Conservation (phyloP, 2,888 invertebrate genomes). For the Himalopsyche anomala region DNA sequence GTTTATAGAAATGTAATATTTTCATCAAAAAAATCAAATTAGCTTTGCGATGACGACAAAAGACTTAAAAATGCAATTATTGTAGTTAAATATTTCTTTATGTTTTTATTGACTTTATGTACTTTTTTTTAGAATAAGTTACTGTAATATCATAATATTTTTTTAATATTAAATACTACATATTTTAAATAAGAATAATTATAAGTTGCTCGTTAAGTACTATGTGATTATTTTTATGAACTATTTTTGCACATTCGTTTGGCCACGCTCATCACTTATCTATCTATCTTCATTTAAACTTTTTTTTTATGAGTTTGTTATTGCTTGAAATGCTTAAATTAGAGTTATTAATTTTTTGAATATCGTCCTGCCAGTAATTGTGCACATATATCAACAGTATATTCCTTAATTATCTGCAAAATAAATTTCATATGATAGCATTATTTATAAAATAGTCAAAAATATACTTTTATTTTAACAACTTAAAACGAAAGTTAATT, state of each 20-base stretch:
- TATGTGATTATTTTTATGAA: conserved; percentile 49
- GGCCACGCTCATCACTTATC: conserved; percentile 62
- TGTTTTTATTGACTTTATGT: background rate
- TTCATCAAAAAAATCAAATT: too few relatives aligned
- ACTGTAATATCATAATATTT: background rate
- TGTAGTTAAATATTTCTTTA: conserved; percentile 26
- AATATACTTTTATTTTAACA: background rate
- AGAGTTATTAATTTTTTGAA: conserved; percentile 46
- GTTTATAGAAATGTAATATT: too few relatives aligned
- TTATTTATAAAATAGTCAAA: background rate
- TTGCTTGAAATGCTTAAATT: conserved; percentile 26
- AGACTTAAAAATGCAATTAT: conserved; percentile 34
- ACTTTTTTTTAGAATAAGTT: background rate
- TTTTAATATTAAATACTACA: background rate
- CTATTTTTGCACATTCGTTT: conserved; percentile 49
- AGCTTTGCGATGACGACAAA: background rate
- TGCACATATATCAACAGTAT: background rate
- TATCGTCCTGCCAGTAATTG: conserved; percentile 66
- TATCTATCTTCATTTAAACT: conserved; percentile 54
- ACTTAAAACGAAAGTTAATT: background rate
- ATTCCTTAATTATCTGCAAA: background rate
- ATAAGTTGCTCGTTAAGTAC: conserved; percentile 54
- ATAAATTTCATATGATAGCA: background rate
- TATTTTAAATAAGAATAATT: background rate
- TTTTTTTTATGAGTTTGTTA: background rate